phyloP scores from a whole-genome alignment of 2,888 invertebrate genomes.

The Yponomeuta sedellus region DNA sequence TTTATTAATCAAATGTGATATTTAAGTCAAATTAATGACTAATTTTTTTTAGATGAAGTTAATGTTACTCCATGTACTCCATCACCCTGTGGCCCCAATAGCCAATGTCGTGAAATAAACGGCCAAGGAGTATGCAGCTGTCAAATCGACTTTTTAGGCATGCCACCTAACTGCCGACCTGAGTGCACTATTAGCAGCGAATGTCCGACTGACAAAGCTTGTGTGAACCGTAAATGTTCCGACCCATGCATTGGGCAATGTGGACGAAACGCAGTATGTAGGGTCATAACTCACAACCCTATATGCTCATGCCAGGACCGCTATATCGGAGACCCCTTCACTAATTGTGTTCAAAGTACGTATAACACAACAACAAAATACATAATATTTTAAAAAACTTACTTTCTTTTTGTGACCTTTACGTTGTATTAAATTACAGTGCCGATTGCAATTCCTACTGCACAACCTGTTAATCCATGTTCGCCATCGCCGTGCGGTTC shows the following conservation, averaged over 20 bases:
- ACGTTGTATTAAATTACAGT: constrained; percentile 31
- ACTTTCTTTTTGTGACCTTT: no score
- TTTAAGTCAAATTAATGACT: background rate
- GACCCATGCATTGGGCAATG: constrained; percentile 89
- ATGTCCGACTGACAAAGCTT: constrained; percentile 85
- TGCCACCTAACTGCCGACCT: constrained; percentile 86
- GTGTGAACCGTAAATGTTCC: constrained; percentile 84
- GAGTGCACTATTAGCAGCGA: constrained; percentile 89
- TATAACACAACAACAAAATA: constrained; percentile 17
- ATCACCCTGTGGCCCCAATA: constrained; percentile 88
- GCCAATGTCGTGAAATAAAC: constrained; percentile 81
- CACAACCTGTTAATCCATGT: constrained; percentile 75
- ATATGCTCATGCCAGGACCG: constrained; percentile 85
- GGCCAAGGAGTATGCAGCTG: constrained; percentile 85
- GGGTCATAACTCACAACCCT: constrained; percentile 89
- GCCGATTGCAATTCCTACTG: constrained; percentile 40
- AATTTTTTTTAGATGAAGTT: constrained; percentile 6
- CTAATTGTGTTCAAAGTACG: constrained; percentile 71
- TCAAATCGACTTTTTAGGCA: constrained; percentile 81
- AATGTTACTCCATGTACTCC: constrained; percentile 76
- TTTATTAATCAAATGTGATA: background rate
- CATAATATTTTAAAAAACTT: no score
- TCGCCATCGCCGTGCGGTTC: constrained; percentile 87
- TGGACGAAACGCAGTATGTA: constrained; percentile 86
- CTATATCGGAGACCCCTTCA: constrained; percentile 87